Base-by-base conservation (phyloP, 2,797 vertebrate genomes). In the Schizopygopsis pylzovi region DNA sequence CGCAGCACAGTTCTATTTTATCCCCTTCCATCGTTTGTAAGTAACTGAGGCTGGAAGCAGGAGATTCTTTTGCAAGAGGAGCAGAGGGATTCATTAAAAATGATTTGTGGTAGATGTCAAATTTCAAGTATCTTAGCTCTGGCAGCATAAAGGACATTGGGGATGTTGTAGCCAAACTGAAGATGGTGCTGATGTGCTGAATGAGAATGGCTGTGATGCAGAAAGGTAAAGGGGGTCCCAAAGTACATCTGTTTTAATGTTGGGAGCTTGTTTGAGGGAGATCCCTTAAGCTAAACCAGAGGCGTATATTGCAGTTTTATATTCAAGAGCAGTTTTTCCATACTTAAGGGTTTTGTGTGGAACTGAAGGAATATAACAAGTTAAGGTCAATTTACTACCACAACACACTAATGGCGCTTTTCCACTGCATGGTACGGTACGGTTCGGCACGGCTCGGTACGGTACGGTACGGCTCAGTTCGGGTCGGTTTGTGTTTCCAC, bases 11-110 rank as follows among this genome's bases (percentile, higher is more conserved):
- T 71, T 65, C 8, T 61, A n/a, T 70, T 70, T 79, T 65, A 39
- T 54, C 13, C 59, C n/a, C n/a, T 82, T 78, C 72, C 59, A 76
- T 85, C 80, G 45, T 61, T 65, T 85, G 76, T 63, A 82, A 85
- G 52, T 45, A 41, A 82, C 78, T 20, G 54, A 70, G 79, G 52
- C 39, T 65, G 20, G 59, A 72, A 80, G 59, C 79, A 84, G 75
- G 52, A 83, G 72, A 88, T 56, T 37, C 47, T 65, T 85, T 84
- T 81, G 47, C n/a, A 77, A 79, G 56, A 47, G 81, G 39, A 83
- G 85, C 68, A 54, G 73, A 67, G 89, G 56, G 16, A 91, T 91
- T 93, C 87, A 93, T 94, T 92, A 91, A 90, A 92, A 92, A 86
- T 88, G 59, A 93, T 92, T 92, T 90, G 83, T 90, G 89, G 59